These are phyloP conservation scores for Aromia moschata DNA, from an alignment of 2,888 invertebrate genomes.

Conservation along the genomic window DNA sequence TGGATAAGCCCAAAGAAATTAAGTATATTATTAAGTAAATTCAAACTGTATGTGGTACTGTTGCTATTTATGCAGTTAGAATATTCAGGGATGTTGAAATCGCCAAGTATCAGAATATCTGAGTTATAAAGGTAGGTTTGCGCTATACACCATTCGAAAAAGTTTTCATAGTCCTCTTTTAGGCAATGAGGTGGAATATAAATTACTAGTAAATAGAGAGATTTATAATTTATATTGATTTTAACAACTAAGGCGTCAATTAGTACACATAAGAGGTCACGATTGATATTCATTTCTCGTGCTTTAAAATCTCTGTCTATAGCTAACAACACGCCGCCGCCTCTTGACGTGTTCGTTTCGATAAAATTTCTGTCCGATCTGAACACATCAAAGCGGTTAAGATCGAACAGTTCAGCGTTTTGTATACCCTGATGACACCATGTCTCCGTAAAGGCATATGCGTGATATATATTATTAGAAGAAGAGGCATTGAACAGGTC, in stretches of 20 bases:
- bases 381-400: neutral
- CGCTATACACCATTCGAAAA: neutral
- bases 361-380: constrained; percentile 1
- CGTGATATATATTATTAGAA: neutral
- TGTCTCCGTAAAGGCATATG: neutral
- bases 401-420: constrained; percentile 2
- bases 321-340: neutral
- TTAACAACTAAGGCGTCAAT: constrained; percentile 1
- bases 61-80: no score
- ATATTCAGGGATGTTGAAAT: neutral
- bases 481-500: neutral
- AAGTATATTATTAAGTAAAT: no score
- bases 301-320: neutral
- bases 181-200: neutral
- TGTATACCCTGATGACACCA: neutral
- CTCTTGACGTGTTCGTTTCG: neutral
- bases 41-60: no score
- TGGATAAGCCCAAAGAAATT: neutral
- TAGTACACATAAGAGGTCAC: neutral
- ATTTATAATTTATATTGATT: neutral
- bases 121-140: neutral
- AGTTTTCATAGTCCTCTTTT: neutral
- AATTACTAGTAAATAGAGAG: neutral
- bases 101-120: neutral
- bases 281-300: neutral